phyloP scores from a whole-genome alignment of 2,113 vertebrate species.

The Saccopteryx leptura region DNA sequence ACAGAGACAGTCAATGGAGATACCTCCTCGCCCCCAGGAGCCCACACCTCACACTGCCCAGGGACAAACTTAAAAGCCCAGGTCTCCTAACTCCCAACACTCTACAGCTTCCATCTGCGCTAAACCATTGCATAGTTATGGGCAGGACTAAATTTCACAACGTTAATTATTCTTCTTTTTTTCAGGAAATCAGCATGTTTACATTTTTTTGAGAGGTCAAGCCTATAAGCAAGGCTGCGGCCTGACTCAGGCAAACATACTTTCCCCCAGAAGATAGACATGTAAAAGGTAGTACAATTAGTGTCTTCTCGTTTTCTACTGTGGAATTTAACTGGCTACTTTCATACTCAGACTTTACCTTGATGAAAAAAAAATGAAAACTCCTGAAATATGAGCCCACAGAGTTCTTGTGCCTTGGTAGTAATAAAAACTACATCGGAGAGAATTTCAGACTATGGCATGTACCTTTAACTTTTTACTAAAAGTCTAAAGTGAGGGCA shows the following conservation, averaged over 20 bases:
- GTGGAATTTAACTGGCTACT: not conserved
- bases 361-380: not conserved
- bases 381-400: not conserved
- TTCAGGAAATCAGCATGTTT: not conserved
- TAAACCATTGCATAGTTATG: not conserved
- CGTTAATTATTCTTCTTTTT: not conserved
- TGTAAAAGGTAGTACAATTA: not conserved
- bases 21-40: not conserved
- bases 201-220: not conserved
- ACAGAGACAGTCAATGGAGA: not conserved
- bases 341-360: not conserved
- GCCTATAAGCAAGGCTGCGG: not conserved
- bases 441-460: not conserved
- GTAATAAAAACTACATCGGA: not conserved
- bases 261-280: not conserved
- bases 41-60: not conserved
- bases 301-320: not conserved
- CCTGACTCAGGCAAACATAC: not conserved
- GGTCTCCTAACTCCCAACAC: not conserved
- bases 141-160: constrained; percentile 1
- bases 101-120: not conserved
- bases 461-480: constrained; percentile 49
- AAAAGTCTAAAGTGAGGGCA: constrained; percentile 17
- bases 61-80: not conserved
- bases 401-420: not conserved